These are phyloP conservation scores for Hoplostethus atlanticus DNA, from an alignment of 2,797 vertebrate genomes.

Conservation along the genomic window DNA sequence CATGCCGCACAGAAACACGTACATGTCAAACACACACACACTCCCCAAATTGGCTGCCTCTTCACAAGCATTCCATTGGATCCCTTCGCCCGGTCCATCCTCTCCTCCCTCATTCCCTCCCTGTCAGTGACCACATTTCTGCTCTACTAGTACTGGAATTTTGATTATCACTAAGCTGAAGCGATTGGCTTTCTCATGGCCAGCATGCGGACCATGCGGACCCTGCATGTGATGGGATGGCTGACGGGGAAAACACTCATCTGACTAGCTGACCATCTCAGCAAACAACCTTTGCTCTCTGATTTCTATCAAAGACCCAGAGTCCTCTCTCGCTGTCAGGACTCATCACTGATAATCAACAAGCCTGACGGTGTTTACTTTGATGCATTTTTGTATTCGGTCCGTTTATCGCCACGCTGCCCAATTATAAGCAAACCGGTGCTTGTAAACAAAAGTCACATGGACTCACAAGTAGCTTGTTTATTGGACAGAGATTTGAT, in stretches of 20 bases:
- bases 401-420: no score
- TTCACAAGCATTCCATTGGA: constrained; percentile 73
- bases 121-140: constrained; percentile 32
- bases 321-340: neutral
- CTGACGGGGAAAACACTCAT: no score
- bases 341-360: neutral
- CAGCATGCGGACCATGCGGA: no score
- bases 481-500: no score
- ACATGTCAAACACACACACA: constrained; percentile 43
- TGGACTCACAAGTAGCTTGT: no score
- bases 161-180: constrained; percentile 5
- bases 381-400: no score
- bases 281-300: neutral
- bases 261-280: neutral
- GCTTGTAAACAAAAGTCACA: no score
- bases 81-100: constrained; percentile 15
- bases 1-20: constrained; percentile 10
- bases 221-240: no score
- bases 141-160: constrained; percentile 3
- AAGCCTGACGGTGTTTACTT: neutral
- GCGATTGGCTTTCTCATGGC: no score
- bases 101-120: constrained; percentile 13
- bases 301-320: neutral
- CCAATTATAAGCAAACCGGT: no score
- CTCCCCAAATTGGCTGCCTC: constrained; percentile 64